Percentiles rank a stretch among this genome's conserved stretches.
Evolutionary conservation across 2,797 vertebrate genomes (phyloP).

Genomic region (Aldrovandia affinis): DNA sequence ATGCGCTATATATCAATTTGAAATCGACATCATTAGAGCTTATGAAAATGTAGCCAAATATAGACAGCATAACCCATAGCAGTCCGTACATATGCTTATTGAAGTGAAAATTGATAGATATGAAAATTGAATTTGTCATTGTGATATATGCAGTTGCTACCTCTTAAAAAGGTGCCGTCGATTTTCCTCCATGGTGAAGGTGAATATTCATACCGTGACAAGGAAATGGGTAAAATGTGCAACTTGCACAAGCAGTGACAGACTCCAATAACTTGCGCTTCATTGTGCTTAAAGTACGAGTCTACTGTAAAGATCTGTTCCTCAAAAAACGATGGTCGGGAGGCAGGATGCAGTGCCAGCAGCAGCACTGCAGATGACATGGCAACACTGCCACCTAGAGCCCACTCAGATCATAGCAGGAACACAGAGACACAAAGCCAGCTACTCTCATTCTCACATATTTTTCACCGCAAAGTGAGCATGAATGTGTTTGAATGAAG

Average conservation of each 20-base stretch:
- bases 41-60: slow-evolving; percentile 63
- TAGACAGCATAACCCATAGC: slow-evolving; percentile 79
- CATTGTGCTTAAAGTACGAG: slow-evolving; percentile 92
- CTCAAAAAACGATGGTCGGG: slow-evolving; percentile 81
- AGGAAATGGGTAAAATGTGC: slow-evolving; percentile 77
- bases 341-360: slow-evolving; percentile 61
- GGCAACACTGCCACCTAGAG: slow-evolving; percentile 92
- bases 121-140: slow-evolving; percentile 93
- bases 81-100: slow-evolving; percentile 88
- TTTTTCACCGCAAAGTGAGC: slow-evolving; percentile 42
- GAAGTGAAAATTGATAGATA: slow-evolving; percentile 95
- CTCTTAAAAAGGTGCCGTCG: slow-evolving; percentile 93
- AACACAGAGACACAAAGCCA: slow-evolving; percentile 35
- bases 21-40: slow-evolving; percentile 38
- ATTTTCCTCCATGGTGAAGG: slow-evolving; percentile 89
- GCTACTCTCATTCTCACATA: slow-evolving; percentile 47
- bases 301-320: slow-evolving; percentile 78
- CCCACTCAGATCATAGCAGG: slow-evolving; percentile 65
- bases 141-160: slow-evolving; percentile 94
- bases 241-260: slow-evolving; percentile 93
- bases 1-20: not conserved
- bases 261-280: slow-evolving; percentile 90
- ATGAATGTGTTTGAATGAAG: not conserved
- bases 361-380: slow-evolving; percentile 64
- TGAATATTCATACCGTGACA: slow-evolving; percentile 88